Evolutionary conservation across 2,797 vertebrate genomes (phyloP), one percentile per base, ranked within the genome.

Genomic region (Argya squamiceps): DNA sequence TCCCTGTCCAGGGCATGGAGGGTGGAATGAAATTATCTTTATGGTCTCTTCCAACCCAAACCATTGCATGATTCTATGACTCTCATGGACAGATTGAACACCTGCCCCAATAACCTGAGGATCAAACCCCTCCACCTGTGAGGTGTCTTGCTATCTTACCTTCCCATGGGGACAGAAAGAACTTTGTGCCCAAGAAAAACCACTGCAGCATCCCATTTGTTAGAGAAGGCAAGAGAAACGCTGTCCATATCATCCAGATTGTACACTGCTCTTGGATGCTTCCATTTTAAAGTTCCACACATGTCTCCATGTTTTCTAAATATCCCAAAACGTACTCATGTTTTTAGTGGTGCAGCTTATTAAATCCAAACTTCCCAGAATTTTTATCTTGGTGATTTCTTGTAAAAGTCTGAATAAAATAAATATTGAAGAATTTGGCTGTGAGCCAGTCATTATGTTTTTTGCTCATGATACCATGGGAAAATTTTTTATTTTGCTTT

Each of bases 241-340:
- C 15, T 24, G 21, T 6, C 13, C 3, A 1, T 8, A 27, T 53
- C 1, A 0, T 27, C 12, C 36, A 17, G 23, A 30, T 16, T 63
- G 9, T 27, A 10, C 11, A 12, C 15, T 44, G 16, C 3, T 62
- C 1, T 18, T 29, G 22, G 0, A 4, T 44, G 11, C 15, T 84
- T 62, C 34, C 10, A 34, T 43, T 64, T 27, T 59, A 11, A 79
- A 41, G 20, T 8, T 4, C 6, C 14, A 12, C 7, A 34, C 2
- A 13, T 6, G 23, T 4, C 1, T 53, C 46, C 27, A 6, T 65
- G 12, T 13, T 80, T 59, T 47, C 27, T 47, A 26, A 55, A 16
- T 41, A n/a, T 24, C 24, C 47, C 4, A 27, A 37, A 27, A 55
- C 76, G 2, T 26, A 2, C 7, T 6, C 15, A 16, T 5, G 9